phyloP scores from a whole-genome alignment of 2,797 vertebrate genomes.

The Trichosurus vulpecula region DNA sequence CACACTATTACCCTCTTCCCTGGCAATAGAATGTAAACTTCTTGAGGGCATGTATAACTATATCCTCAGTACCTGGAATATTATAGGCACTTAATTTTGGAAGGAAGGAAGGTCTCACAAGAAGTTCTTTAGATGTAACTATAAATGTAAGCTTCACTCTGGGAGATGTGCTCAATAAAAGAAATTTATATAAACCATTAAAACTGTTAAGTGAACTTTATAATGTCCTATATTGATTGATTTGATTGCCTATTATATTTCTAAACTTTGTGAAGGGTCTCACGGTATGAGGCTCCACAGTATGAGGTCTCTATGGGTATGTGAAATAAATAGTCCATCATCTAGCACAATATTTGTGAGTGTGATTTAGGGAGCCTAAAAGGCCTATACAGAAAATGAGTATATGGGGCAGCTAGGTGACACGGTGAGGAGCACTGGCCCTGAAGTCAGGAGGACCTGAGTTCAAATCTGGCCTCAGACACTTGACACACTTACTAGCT shows the following conservation, averaged over 20 bases:
- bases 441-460: too few relatives aligned
- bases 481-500: too few relatives aligned
- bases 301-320: neutral
- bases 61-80: neutral
- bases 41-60: neutral
- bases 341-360: neutral
- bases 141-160: neutral
- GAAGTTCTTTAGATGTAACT: neutral
- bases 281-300: neutral
- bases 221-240: too few relatives aligned
- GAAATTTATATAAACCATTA: neutral
- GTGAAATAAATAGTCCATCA: neutral
- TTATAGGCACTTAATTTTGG: neutral
- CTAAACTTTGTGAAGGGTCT: neutral
- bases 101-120: neutral
- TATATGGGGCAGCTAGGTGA: too few relatives aligned
- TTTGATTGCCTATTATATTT: neutral
- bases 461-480: too few relatives aligned
- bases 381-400: neutral
- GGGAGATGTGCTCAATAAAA: neutral
- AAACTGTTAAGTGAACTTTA: neutral
- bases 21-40: neutral
- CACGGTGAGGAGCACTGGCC: too few relatives aligned
- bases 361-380: neutral
- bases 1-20: neutral